Conservation (phyloP, 1,140 invertebrate species). For the Lucilia sericata region DNA sequence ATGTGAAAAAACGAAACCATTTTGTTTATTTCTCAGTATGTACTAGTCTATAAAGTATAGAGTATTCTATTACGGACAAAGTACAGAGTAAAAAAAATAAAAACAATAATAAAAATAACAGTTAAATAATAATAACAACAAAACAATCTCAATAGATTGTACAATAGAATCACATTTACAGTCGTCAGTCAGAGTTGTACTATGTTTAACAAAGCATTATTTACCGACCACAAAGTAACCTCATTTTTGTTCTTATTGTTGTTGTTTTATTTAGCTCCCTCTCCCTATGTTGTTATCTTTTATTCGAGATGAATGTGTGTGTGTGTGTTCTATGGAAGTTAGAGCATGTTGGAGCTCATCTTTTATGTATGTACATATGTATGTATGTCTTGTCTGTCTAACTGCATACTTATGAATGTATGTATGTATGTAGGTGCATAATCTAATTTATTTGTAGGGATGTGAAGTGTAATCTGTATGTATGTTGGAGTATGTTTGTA, state of each 20-base stretch:
- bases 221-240: conserved; percentile 37
- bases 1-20: neutral
- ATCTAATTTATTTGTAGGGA: too few species aligned
- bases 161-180: neutral
- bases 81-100: neutral
- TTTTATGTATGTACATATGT: too few species aligned
- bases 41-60: neutral
- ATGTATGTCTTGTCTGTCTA: too few species aligned
- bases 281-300: neutral
- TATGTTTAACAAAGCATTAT: conserved; percentile 34
- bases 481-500: neutral
- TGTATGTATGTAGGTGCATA: too few species aligned
- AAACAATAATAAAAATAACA: neutral
- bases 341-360: too few species aligned
- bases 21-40: neutral
- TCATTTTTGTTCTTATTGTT: neutral
- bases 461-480: too few species aligned
- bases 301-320: neutral
- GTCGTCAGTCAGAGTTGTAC: too few species aligned
- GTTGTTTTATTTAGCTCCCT: neutral
- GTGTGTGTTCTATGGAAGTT: neutral
- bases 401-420: too few species aligned
- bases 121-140: neutral
- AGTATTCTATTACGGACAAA: conserved; percentile 16
- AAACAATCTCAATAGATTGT: neutral